Evolutionary conservation across 1,140 invertebrate genomes (phyloP), one percentile per base, ranked within the genome.

Genomic region (Drosophila triauraria): DNA sequence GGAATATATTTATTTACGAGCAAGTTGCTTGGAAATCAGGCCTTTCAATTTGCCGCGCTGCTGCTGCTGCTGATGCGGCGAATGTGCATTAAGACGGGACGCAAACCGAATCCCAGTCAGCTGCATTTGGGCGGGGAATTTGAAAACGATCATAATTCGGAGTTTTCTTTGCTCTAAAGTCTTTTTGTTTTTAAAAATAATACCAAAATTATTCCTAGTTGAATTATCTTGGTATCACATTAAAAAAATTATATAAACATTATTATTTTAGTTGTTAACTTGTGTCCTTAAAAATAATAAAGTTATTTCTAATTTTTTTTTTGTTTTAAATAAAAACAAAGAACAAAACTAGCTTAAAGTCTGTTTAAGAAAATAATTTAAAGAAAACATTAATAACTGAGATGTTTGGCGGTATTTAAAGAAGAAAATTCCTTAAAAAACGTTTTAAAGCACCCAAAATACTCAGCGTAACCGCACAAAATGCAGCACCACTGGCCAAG

Each of bases 61-160:
- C 23, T 8, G 20, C 50, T 32, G 50, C n/a, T 35, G 53, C 17
- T 25, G 38, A 5, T 46, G 40, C 40, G 25, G 40, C 32, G 50
- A 40, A 56, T 38, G 6, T 67, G 70, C 70, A 74, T 50, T 51
- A 38, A 74, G 54, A 10, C 10, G 8, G 8, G 67, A 60, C 38
- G 13, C 53, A 40, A 74, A 74, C 70, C 69, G 1, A 44, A 17
- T 0, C 7, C n/a, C 59, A 15, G 44, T 5, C 32, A 10, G 35
- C 7, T 72, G 68, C 70, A 60, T 7, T 72, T 38, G 38, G 40
- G 70, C 68, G 70, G 44, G 30, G 0, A 60, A 20, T 71, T 69
- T 47, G 2, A 60, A 67, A 48, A 6, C 64, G 30, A 5, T 12
- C 3, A n/a, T 30, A 23, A 32, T 51, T 51, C 15, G 8, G 9